phyloP scores from a whole-genome alignment of 1,140 invertebrate species.

The Brachionus rotundiformis region DNA sequence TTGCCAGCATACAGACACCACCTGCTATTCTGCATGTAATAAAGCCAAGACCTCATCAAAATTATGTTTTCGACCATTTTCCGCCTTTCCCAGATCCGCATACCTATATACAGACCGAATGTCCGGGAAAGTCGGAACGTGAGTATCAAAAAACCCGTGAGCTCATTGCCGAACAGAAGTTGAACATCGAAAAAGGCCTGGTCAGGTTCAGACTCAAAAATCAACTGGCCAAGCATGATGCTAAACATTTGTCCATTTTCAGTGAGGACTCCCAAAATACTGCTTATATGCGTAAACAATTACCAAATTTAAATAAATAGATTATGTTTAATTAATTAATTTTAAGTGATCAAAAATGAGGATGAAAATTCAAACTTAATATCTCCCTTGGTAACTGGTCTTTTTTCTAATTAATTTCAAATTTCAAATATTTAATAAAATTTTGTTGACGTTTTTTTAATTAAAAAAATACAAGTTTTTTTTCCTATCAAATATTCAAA shows the following conservation, averaged over 20 bases:
- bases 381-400: background rate
- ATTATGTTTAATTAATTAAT: background rate
- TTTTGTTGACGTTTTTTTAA: background rate
- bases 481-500: too few species aligned
- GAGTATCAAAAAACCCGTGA: conserved; percentile 47
- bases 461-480: too few species aligned
- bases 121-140: background rate
- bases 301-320: background rate
- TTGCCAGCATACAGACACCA: conserved; percentile 17
- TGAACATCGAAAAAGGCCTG: conserved; percentile 20
- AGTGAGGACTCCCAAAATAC: conserved; percentile 19
- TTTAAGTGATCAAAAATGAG: background rate
- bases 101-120: conserved; percentile 42
- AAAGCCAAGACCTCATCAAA: background rate
- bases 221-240: background rate
- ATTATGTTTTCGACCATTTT: conserved; percentile 47
- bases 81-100: conserved; percentile 48
- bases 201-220: conserved; percentile 40
- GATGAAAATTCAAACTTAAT: background rate
- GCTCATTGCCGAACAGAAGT: conserved; percentile 43
- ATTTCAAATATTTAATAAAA: background rate
- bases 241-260: background rate
- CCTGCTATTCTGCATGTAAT: conserved; percentile 25
- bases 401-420: conserved; percentile 13
- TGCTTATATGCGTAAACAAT: background rate